Evolutionary conservation across 2,888 invertebrate species (phyloP), one percentile per base, ranked within the genome.

Genomic region (Perizoma flavofasciatum): DNA sequence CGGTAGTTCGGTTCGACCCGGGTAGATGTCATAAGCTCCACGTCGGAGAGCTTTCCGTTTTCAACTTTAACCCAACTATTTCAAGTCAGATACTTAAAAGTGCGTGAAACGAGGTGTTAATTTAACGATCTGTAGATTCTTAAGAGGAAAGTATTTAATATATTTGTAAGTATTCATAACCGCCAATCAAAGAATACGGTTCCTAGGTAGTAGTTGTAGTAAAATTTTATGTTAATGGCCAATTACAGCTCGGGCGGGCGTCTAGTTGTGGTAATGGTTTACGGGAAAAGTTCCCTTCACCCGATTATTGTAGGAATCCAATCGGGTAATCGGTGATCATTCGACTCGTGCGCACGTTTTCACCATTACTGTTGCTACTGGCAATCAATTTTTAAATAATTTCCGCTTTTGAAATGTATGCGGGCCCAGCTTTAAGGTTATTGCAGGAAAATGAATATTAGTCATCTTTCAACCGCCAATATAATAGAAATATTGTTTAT

Each of bases 241-340:
- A 60, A 59, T 62, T 49, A 64, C 49, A 45, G 46, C 53, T 47
- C 47, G 63, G 53, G 62, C 56, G 59, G 60, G 59, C 59, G 50
- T 52, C 46, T 55, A 53, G 48, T 62, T 59, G 39, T 50, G 46
- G 41, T 54, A 57, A 57, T 45, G 39, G 40, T 54, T 54, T 61
- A 60, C 46, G 50, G 57, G 54, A 64, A 63, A 60, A 47, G 55
- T 59, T 66, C 60, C 68, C 63, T 68, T 64, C 55, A 57, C 59
- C 53, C 41, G 52, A 63, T 59, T 50, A 55, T 45, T 52, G 52
- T 46, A 44, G 55, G 44, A 51, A 52, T 58, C 55, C 48, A 57
- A 56, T 61, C 58, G 57, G 55, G 57, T 55, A 46, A 51, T 55
- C 58, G 52, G 35, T 33, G 11, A 57, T 41, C 49, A 60, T 47